Evolutionary conservation across 2,113 vertebrate genomes (phyloP), one percentile per base, ranked within the genome.

Genomic region (Hippocampus zosterae): DNA sequence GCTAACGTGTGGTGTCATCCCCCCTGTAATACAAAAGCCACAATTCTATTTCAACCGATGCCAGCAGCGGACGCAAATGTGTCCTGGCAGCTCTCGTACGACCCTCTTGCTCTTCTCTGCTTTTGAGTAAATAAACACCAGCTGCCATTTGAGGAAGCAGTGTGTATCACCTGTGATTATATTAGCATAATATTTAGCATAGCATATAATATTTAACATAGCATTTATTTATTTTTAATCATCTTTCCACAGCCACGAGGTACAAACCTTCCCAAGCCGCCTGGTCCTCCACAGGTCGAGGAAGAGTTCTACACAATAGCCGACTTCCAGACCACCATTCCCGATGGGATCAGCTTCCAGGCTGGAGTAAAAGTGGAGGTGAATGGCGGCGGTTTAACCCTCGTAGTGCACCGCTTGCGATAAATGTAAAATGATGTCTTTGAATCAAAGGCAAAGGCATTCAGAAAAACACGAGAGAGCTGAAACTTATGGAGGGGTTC

Each of bases 281-380:
- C 97, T 0, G 79, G 94, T 55, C 94, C 97, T 3, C 97, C 97
- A 6, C 95, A 95, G 74, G 97, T 99, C 52, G 96, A 99, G 78
- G 97, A 98, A 74, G 97, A 99, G 66, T 98, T 94, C 82, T 99
- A 99, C 81, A 99, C 97, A 75, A 99, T 99, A 0, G 95, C 97
- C 4, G 96, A 99, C 74, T 99, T 99, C 91, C 97, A 99, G 90
- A 99, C 97, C 33, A 99, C 93, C 72, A 99, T 99, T 72, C 96
- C 96, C 0, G 97, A 99, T 0, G 97, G 97, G 13, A 99, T 99
- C 82, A 99, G 97, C 84, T 99, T 99, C 90, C 96, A 96, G 83
- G 96, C 97, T 0, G 97, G 97, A 70, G 79, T 98, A 72, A 98
- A 98, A 92, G 96, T 98, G 1, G 97, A 99, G 94, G 97, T 98